Conservation (phyloP, 2,113 vertebrate species). For the Taurulus bubalis region DNA sequence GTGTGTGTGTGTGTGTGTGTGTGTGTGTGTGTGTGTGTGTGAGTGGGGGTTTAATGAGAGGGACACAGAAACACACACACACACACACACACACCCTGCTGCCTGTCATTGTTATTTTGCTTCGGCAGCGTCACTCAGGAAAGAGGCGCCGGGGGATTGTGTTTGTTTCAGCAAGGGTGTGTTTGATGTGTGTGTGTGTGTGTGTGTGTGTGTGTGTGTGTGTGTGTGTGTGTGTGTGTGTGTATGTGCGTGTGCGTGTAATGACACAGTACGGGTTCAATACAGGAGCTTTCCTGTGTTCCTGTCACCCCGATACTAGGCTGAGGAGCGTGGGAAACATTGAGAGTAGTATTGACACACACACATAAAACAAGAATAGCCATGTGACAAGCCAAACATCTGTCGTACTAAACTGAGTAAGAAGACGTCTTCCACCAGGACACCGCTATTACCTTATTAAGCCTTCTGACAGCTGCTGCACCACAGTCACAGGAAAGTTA, state of each 20-base stretch:
- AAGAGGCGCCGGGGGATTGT: conserved; percentile 79
- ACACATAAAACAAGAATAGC: conserved; percentile 16
- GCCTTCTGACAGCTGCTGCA: background rate
- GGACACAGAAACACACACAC: conserved; percentile 39
- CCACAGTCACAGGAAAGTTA: background rate
- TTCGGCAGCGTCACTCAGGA: conserved; percentile 77
- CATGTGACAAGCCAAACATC: conserved; percentile 7
- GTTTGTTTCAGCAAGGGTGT: conserved; percentile 79
- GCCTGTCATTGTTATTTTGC: conserved; percentile 81
- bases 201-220: conserved; percentile 22
- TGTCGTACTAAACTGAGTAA: background rate
- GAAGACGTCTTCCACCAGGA: background rate
- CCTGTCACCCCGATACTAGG: conserved; percentile 60
- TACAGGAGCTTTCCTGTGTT: conserved; percentile 76
- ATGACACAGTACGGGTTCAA: conserved; percentile 62
- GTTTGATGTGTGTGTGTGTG: conserved; percentile 53
- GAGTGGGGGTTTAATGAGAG: conserved; percentile 37
- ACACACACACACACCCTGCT: conserved; percentile 62
- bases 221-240: conserved; percentile 40
- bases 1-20: conserved; percentile 44
- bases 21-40: conserved; percentile 41
- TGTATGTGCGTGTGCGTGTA: conserved; percentile 28
- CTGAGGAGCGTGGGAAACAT: conserved; percentile 73
- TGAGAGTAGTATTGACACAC: conserved; percentile 5
- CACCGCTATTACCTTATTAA: background rate